Evolutionary conservation across 2,797 vertebrate genomes (phyloP).

Genomic region (Pangasius macronema): DNA sequence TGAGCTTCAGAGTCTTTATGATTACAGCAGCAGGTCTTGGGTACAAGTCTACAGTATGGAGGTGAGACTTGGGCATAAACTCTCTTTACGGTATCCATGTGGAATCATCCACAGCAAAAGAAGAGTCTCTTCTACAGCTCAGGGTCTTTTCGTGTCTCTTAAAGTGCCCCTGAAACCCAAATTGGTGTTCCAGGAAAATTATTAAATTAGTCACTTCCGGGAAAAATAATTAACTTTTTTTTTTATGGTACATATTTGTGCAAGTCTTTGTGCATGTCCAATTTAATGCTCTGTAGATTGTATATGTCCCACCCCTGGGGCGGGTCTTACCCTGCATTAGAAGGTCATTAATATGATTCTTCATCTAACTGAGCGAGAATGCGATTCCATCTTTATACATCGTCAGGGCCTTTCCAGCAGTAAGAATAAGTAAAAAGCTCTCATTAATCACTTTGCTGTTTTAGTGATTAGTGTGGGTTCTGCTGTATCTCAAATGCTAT

Average conservation of each 20-base stretch:
- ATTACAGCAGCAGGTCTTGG: not conserved
- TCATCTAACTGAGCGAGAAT: not conserved
- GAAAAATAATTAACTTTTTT: not conserved
- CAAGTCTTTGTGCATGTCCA: not conserved
- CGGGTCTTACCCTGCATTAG: not conserved
- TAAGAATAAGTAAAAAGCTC: not conserved
- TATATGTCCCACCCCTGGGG: not conserved
- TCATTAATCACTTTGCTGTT: not conserved
- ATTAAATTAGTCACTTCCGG: not conserved
- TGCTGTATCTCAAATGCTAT: not conserved
- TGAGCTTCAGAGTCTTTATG: not conserved
- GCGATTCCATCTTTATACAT: not conserved
- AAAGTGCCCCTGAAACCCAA: not conserved
- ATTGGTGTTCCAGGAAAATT: not conserved
- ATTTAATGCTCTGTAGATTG: not conserved
- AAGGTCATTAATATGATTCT: not conserved
- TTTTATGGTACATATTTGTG: too few species aligned
- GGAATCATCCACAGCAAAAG: not conserved
- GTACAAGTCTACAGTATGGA: not conserved
- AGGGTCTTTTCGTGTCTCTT: not conserved
- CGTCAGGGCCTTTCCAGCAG: not conserved
- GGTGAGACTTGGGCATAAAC: not conserved
- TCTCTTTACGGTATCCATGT: not conserved
- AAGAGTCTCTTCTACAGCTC: not conserved
- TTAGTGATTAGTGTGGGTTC: not conserved